A percentile compares a stretch with the other conserved stretches of the same genome.
Conservation (phyloP, 2,797 vertebrate species). For the Tiaroga cobitis region DNA sequence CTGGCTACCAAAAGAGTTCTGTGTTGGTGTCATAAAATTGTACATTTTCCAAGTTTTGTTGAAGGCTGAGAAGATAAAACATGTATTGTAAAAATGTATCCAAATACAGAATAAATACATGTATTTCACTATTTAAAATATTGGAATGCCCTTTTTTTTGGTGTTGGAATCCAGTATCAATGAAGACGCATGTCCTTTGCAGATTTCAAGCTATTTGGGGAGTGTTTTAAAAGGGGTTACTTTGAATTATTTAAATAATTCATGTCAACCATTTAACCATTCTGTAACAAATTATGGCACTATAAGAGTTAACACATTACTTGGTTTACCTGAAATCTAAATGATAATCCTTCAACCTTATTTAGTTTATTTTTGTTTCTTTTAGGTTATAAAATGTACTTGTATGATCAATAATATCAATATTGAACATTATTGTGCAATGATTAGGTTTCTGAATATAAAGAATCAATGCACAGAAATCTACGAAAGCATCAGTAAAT, state of each 20-base stretch:
- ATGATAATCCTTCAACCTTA: not conserved
- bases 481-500: not conserved
- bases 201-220: not conserved
- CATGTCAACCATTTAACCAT: not conserved
- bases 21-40: slow-evolving; percentile 81
- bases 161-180: not conserved
- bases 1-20: slow-evolving; percentile 77
- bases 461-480: not conserved
- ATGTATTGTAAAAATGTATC: slow-evolving; percentile 68
- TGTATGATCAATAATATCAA: not conserved
- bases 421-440: not conserved
- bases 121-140: slow-evolving; percentile 65
- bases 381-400: not conserved
- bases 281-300: no score
- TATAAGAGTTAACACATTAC: no score
- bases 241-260: not conserved
- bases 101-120: slow-evolving; percentile 66
- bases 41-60: slow-evolving; percentile 86
- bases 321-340: not conserved
- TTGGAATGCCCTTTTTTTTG: not conserved
- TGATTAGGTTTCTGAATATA: not conserved
- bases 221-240: not conserved
- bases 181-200: not conserved
- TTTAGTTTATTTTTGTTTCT: not conserved
- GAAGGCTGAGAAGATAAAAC: slow-evolving; percentile 68